Conservation (phyloP, 2,113 vertebrate genomes). For the Diglossa brunneiventris region DNA sequence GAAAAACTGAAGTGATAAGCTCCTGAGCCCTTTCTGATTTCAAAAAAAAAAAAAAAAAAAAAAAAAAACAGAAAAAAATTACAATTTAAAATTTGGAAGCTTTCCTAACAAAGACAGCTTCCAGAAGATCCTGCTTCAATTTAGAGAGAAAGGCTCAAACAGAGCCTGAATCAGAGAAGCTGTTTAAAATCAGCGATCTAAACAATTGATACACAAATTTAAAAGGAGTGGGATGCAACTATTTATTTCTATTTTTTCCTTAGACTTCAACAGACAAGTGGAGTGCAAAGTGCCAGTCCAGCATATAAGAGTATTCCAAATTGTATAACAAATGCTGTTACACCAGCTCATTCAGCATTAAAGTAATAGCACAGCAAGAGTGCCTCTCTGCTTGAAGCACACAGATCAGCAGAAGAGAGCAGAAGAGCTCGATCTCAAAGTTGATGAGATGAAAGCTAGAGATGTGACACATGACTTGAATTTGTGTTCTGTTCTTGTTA, state of each 20-base stretch:
- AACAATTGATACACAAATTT: not conserved
- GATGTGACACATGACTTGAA: not conserved
- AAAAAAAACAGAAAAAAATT: not conserved
- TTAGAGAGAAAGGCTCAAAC: not conserved
- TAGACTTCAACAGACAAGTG: not conserved
- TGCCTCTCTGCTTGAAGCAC: constrained; percentile 1
- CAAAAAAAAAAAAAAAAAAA: not conserved
- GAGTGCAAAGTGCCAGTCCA: not conserved
- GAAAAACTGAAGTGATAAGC: not conserved
- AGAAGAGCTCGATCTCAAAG: not conserved
- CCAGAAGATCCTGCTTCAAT: not conserved
- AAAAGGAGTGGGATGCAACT: not conserved
- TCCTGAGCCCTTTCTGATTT: not conserved
- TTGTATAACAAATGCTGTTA: not conserved
- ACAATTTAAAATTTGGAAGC: not conserved
- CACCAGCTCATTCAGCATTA: not conserved
- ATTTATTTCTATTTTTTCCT: not conserved
- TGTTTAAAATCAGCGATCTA: not conserved
- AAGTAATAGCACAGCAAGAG: not conserved
- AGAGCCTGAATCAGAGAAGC: not conserved
- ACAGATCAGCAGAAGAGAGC: not conserved
- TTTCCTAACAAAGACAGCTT: not conserved
- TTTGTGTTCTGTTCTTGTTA: constrained; percentile 27
- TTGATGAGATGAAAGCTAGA: not conserved
- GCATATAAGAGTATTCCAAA: not conserved